These are phyloP conservation scores for Pocillopora damicornis DNA, from an alignment of 64 coral and sea anemone species.

Conservation along the genomic window DNA sequence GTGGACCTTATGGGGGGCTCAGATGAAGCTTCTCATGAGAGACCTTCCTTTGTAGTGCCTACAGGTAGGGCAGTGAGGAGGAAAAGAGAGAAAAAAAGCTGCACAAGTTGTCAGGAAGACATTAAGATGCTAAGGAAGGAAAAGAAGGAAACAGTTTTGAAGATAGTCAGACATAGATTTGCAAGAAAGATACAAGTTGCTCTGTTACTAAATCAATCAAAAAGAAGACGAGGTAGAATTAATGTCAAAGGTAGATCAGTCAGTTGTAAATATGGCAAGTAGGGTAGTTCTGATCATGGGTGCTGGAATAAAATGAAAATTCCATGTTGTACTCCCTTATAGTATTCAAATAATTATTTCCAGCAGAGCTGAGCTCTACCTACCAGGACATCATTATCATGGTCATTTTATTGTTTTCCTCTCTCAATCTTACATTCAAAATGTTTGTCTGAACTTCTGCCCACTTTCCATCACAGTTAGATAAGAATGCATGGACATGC, in stretches of 20 bases:
- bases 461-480: too few species aligned
- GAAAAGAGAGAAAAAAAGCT: not conserved
- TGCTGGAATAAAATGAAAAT: too few species aligned
- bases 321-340: too few species aligned
- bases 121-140: conserved; percentile 4
- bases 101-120: conserved; percentile 25
- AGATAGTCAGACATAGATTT: conserved; percentile 10
- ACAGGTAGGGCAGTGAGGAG: conserved; percentile 50
- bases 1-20: conserved; percentile 80
- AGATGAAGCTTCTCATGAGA: conserved; percentile 57
- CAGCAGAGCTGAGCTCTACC: too few species aligned
- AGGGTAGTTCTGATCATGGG: not conserved
- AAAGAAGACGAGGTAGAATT: conserved; percentile 23
- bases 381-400: too few species aligned
- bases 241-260: conserved; percentile 29
- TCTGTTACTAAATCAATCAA: not conserved
- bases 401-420: too few species aligned
- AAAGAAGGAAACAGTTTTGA: not conserved
- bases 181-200: conserved; percentile 2
- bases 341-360: too few species aligned
- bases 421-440: too few species aligned
- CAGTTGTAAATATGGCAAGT: not conserved
- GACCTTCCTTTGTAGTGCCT: conserved; percentile 59
- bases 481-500: too few species aligned
- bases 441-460: too few species aligned